Conservation (phyloP, 2,797 vertebrate genomes). For the Sebastiscus tertius region DNA sequence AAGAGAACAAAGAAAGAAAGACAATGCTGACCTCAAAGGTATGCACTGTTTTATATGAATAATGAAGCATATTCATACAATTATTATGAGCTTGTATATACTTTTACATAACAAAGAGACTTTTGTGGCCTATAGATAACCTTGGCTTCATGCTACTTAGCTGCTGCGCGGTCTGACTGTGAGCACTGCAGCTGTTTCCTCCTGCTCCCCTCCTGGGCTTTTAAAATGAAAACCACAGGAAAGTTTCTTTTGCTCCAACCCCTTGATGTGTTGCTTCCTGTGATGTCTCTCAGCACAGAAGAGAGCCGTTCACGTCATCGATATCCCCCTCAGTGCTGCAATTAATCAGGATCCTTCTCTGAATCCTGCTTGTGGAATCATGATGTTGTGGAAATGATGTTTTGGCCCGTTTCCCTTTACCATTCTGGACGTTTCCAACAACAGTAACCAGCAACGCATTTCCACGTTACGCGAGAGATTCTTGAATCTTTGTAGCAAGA, state of each 20-base stretch:
- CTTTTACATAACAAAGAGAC: not conserved
- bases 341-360: slow-evolving; percentile 22
- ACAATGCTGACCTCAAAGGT: not conserved
- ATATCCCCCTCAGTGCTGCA: slow-evolving; percentile 10
- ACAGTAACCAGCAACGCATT: not conserved
- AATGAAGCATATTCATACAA: slow-evolving; percentile 16
- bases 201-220: slow-evolving; percentile 19
- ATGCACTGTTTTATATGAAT: slow-evolving; percentile 6
- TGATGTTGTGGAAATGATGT: not conserved
- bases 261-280: slow-evolving; percentile 36
- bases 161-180: slow-evolving; percentile 15
- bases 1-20: not conserved
- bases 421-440: not conserved
- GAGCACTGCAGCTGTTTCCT: slow-evolving; percentile 50
- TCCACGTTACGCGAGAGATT: not conserved
- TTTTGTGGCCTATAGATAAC: slow-evolving; percentile 5
- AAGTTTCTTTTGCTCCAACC: slow-evolving; percentile 19
- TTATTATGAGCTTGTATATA: not conserved
- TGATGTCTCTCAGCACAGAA: slow-evolving; percentile 28
- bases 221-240: slow-evolving; percentile 42
- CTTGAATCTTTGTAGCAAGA: not conserved
- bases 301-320: slow-evolving; percentile 24
- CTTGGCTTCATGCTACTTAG: slow-evolving; percentile 4
- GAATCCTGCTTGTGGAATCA: not conserved
- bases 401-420: not conserved